Evolutionary conservation across 2,797 vertebrate species (phyloP).

Genomic region (Agapornis canus): DNA sequence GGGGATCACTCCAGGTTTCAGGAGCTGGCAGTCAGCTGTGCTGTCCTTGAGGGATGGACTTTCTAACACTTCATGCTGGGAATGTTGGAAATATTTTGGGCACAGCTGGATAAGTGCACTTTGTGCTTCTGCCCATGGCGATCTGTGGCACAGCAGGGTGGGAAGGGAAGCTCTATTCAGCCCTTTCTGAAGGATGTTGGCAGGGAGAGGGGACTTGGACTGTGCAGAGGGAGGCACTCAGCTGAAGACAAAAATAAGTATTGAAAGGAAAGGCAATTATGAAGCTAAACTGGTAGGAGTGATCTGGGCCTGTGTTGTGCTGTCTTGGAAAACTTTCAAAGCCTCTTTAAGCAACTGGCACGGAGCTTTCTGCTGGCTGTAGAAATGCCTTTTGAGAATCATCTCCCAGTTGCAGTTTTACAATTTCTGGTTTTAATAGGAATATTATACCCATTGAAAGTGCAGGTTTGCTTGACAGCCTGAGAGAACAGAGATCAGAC

Average conservation of each 20-base stretch:
- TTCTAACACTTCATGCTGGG: background rate
- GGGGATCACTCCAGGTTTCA: background rate
- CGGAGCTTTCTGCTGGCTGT: constrained; percentile 10
- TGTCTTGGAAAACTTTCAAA: constrained; percentile 59
- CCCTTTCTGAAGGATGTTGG: background rate
- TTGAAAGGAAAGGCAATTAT: constrained; percentile 33
- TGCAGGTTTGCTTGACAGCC: background rate
- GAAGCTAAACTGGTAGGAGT: background rate
- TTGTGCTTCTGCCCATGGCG: background rate
- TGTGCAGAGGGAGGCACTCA: background rate
- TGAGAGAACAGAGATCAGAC: background rate
- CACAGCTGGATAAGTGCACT: background rate
- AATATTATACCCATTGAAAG: background rate
- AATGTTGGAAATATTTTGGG: background rate
- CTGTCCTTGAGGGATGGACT: background rate
- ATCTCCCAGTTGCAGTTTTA: constrained; percentile 25
- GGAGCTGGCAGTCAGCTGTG: background rate
- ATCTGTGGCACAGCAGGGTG: background rate
- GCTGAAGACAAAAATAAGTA: constrained; percentile 20
- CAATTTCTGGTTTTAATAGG: constrained; percentile 23
- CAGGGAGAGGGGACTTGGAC: background rate
- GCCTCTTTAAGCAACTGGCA: constrained; percentile 40
- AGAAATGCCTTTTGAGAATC: constrained; percentile 39
- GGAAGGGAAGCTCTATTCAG: background rate
- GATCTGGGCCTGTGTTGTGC: background rate